Evolutionary conservation across 2,113 vertebrate species (phyloP).

Genomic region (Apistogramma diplotaenia): DNA sequence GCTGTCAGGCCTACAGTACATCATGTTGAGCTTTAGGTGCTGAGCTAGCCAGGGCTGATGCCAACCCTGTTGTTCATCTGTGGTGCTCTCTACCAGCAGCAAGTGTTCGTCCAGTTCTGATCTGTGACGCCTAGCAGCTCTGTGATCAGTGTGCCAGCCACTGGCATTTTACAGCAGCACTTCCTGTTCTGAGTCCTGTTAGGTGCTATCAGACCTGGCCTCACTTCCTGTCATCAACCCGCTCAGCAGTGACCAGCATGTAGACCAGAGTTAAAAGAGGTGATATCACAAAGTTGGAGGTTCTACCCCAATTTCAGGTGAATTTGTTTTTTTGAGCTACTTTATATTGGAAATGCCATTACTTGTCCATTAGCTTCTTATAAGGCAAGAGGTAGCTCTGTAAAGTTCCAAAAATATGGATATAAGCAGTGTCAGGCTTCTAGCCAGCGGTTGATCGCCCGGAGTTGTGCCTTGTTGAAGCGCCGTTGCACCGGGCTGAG

Average conservation of each 20-base stretch:
- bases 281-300: neutral
- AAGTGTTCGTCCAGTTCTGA: neutral
- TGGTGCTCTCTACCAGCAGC: constrained; percentile 26
- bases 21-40: constrained; percentile 6
- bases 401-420: neutral
- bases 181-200: constrained; percentile 11
- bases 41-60: neutral
- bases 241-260: neutral
- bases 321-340: neutral
- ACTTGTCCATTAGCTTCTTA: neutral
- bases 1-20: neutral
- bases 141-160: neutral
- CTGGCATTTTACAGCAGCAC: neutral
- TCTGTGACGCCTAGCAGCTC: neutral
- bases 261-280: neutral
- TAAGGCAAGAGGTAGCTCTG: neutral
- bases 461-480: too few relatives aligned
- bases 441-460: too few relatives aligned
- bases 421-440: too few relatives aligned
- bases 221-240: constrained; percentile 1
- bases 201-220: constrained; percentile 26
- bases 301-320: neutral
- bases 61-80: neutral
- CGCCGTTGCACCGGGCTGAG: too few relatives aligned
- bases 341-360: neutral